Evolutionary conservation across 2,888 invertebrate species (phyloP), one percentile per base, ranked within the genome.

Genomic region (Leptarthrus brevirostris): DNA sequence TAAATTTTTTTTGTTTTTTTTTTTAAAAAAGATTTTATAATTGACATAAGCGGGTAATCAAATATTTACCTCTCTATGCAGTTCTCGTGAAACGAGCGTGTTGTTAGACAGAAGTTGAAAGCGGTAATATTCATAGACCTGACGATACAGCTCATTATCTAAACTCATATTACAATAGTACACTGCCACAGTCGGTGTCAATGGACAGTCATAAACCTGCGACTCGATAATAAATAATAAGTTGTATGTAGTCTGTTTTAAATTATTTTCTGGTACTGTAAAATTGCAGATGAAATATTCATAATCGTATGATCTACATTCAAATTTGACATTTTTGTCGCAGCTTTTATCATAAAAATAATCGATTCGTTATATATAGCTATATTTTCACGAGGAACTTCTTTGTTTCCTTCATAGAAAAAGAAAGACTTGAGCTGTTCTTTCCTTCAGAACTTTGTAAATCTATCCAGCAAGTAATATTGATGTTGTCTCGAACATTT

Each of bases 281-380:
- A 94, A 95, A 1, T 89, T 87, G 81, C 95, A 96, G 12, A 88
- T 90, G 78, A 95, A 85, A 79, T 88, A 89, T 70, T 91, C 89
- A 85, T 92, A 91, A 82, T 95, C 93, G 77, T 88, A 86, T 10
- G 93, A 91, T 61, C 90, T 84, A 81, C 95, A 96, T 24, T 85
- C 85, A 80, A 95, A 94, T 56, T 26, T 12, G 69, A 22, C 75
- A 76, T 76, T 52, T 71, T 66, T 3, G 49, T 22, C 2, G 74
- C 77, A 66, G 76, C 73, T 49, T 64, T 64, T n/a, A 77, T 58
- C 18, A 53, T 73, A 18, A 77, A 56, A 47, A 73, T 24, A 18
- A 77, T 76, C 44, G 77, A 75, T 22, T 66, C 56, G 52, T 77
- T 77, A n/a, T 74, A 14, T 73, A 75, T 74, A 56, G 14, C 18